Base-by-base conservation (phyloP, 1,140 invertebrate genomes). In the Drosophila triauraria region DNA sequence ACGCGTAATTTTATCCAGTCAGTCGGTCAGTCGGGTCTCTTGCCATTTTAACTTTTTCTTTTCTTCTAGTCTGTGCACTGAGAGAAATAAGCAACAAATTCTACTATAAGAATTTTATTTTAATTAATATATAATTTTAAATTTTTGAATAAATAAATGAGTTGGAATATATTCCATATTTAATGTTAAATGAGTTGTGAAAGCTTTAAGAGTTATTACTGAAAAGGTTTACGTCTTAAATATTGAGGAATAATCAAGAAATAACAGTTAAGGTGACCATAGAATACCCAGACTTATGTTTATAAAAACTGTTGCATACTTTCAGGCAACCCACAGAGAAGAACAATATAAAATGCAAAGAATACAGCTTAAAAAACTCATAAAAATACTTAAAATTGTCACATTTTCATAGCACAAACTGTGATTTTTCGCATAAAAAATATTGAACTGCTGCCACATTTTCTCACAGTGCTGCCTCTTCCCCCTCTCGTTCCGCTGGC, bases 1-100 rank as follows among this genome's bases (percentile, higher is more conserved):
- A 35, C 2, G 13, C 47, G 46, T 50, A 71, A 58, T 61, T 46
- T 50, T 7, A 51, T 51, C 74, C 75, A 57, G 75, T 58, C 51
- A 47, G 44, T 47, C 50, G 56, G 30, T 59, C 38, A 23, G 40
- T 38, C 15, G 42, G 48, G 40, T 42, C 32, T 42, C 2, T n/a
- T n/a, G 9, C 20, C 46, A 23, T 71, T 71, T 54, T 35, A 69
- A 43, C 23, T 38, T 67, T 67, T 12, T 6, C 17, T 56, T 15
- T 4, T 54, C 8, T 17, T 42, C 8, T 47, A 46, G 17, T 42
- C 2, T 15, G 5, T 20, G 17, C 67, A 70, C 40, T 10, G 17
- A 6, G 9, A 8, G 30, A 70, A 69, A 46, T 57, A 10, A 10
- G 20, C 40, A 20, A 27, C 10, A 23, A 20, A 35, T 12, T 35